phyloP scores from a whole-genome alignment of 2,113 vertebrate genomes.

The Paratilapia polleni region DNA sequence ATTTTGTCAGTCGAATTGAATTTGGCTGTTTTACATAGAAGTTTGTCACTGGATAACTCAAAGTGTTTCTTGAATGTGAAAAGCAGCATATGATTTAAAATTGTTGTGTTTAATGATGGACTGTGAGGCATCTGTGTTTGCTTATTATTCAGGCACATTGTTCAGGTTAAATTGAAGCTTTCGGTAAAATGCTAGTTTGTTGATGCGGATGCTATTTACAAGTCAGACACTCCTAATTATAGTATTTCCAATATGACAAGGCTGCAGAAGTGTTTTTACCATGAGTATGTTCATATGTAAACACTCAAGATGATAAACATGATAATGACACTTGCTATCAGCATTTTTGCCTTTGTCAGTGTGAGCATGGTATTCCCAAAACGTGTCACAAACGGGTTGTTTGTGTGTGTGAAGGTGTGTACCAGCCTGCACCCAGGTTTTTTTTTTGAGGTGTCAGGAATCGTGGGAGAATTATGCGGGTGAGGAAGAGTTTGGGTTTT shows the following conservation, averaged over 20 bases:
- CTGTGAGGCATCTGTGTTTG: not conserved
- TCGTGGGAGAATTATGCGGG: not conserved
- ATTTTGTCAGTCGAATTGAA: not conserved
- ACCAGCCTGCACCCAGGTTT: not conserved
- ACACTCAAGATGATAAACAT: not conserved
- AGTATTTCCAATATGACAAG: not conserved
- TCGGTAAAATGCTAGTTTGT: not conserved
- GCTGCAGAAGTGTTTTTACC: not conserved
- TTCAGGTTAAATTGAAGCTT: not conserved
- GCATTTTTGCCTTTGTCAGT: not conserved
- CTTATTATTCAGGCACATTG: not conserved
- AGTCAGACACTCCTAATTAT: not conserved
- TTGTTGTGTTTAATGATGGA: not conserved
- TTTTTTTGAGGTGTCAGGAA: not conserved
- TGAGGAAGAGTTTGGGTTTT: conserved; percentile 23
- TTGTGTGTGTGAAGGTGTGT: not conserved
- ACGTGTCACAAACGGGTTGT: not conserved
- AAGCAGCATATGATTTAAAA: not conserved
- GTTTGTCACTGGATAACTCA: not conserved
- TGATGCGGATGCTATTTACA: not conserved
- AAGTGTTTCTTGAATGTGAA: not conserved
- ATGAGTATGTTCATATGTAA: not conserved
- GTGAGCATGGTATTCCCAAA: not conserved
- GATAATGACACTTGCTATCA: not conserved
- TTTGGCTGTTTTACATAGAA: not conserved